Evolutionary conservation across 2,113 vertebrate species (phyloP).

Genomic region (Megaptera novaeangliae): DNA sequence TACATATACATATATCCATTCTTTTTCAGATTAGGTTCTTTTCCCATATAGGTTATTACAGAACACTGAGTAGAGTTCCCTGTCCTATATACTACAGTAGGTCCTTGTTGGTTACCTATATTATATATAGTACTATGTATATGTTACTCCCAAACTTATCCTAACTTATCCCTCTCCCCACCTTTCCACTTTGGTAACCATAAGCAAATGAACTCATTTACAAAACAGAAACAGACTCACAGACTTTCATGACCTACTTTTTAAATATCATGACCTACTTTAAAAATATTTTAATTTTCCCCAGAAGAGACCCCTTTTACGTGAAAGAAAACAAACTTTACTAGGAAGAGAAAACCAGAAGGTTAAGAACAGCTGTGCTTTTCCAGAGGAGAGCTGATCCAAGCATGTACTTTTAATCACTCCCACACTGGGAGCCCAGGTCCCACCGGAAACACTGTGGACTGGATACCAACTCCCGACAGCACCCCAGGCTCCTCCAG

Average conservation of each 20-base stretch:
- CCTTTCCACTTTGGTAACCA: not conserved
- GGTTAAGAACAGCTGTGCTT: not conserved
- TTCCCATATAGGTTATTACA: not conserved
- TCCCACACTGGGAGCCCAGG: not conserved
- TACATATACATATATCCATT: fast-evolving
- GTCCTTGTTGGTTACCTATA: not conserved
- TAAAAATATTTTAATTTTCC: not conserved
- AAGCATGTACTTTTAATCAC: not conserved
- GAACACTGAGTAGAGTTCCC: not conserved
- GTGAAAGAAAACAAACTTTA: not conserved
- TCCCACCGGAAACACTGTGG: too few species aligned
- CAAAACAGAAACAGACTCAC: too few species aligned
- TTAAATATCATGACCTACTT: not conserved
- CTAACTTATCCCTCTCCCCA: not conserved
- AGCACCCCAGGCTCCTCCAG: not conserved
- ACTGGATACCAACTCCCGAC: too few species aligned
- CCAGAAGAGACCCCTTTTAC: not conserved
- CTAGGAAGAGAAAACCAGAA: not conserved
- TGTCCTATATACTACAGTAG: not conserved
- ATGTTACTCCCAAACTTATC: not conserved
- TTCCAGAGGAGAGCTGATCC: not conserved
- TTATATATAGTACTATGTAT: not conserved
- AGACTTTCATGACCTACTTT: not conserved
- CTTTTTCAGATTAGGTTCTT: not conserved
- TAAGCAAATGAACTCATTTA: not conserved